Evolutionary conservation across 2,797 vertebrate species (phyloP).

Genomic region (Huso huso): DNA sequence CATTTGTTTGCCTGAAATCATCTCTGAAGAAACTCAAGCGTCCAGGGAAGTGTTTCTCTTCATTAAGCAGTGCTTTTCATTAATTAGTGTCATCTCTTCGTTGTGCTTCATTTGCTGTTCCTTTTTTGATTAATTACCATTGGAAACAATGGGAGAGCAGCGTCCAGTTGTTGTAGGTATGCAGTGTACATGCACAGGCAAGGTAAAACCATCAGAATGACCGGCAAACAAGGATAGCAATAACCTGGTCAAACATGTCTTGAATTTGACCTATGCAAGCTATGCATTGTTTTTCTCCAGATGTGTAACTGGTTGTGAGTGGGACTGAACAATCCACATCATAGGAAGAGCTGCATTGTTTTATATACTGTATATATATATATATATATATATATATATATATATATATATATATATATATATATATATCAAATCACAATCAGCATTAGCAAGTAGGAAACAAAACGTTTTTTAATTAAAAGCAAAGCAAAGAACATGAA

Average conservation of each 20-base stretch:
- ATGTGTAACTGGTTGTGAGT: background rate
- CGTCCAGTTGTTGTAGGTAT: background rate
- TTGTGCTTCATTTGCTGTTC: too few relatives aligned
- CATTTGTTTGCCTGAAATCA: too few relatives aligned
- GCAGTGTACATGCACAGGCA: background rate
- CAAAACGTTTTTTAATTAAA: conserved; percentile 11
- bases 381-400: background rate
- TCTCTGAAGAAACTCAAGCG: too few relatives aligned
- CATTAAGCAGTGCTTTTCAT: too few relatives aligned
- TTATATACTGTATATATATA: background rate
- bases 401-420: background rate
- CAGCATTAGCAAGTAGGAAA: background rate
- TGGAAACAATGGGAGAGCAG: background rate
- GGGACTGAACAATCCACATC: background rate
- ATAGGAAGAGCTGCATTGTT: background rate
- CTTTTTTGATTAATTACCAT: background rate
- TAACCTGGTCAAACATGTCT: background rate
- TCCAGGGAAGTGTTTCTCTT: too few relatives aligned
- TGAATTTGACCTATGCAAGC: background rate
- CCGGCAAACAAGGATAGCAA: background rate
- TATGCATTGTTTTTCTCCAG: conserved; percentile 1
- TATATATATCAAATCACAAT: conserved; percentile 3
- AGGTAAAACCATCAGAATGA: background rate
- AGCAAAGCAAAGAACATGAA: background rate
- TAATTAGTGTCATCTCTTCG: too few relatives aligned